These are phyloP conservation scores for Netelia melanura DNA, from an alignment of 2,888 invertebrate genomes.

Conservation along the genomic window DNA sequence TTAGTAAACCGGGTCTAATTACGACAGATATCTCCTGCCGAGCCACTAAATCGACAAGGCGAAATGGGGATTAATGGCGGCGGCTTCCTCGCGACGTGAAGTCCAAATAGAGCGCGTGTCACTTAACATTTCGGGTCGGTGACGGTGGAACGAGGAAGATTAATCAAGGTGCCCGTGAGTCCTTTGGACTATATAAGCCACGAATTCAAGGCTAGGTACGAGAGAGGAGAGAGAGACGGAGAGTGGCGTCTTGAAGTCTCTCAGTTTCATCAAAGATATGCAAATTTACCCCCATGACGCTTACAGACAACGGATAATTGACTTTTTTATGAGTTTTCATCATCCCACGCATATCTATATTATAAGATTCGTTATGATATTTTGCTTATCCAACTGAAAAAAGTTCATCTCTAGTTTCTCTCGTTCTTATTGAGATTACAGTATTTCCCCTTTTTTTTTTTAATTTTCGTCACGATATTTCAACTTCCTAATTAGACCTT, in stretches of 20 bases:
- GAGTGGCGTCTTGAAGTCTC: conserved; percentile 19
- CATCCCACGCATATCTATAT: background rate
- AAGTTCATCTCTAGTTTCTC: too few relatives aligned
- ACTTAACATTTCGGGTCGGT: conserved; percentile 14
- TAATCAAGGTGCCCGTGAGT: conserved; percentile 31
- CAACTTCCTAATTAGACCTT: too few relatives aligned
- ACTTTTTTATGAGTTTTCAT: conserved; percentile 48
- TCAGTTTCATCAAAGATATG: conserved; percentile 39
- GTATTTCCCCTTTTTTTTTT: too few relatives aligned
- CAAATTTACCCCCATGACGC: conserved; percentile 5
- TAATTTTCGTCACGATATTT: too few relatives aligned
- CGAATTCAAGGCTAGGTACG: conserved; percentile 12
- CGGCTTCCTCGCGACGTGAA: background rate
- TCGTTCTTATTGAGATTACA: too few relatives aligned
- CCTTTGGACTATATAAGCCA: background rate
- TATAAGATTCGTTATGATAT: too few relatives aligned
- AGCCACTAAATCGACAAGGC: conserved; percentile 26
- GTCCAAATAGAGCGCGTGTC: conserved; percentile 6
- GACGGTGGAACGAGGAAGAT: conserved; percentile 3
- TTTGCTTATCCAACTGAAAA: too few relatives aligned
- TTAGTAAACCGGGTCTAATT: conserved; percentile 13
- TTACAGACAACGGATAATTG: conserved; percentile 33
- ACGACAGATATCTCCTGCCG: conserved; percentile 19
- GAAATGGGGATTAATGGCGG: conserved; percentile 23
- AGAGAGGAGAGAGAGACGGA: background rate